Conservation (phyloP, 2,888 invertebrate genomes). For the Drosophila diplacantha region DNA sequence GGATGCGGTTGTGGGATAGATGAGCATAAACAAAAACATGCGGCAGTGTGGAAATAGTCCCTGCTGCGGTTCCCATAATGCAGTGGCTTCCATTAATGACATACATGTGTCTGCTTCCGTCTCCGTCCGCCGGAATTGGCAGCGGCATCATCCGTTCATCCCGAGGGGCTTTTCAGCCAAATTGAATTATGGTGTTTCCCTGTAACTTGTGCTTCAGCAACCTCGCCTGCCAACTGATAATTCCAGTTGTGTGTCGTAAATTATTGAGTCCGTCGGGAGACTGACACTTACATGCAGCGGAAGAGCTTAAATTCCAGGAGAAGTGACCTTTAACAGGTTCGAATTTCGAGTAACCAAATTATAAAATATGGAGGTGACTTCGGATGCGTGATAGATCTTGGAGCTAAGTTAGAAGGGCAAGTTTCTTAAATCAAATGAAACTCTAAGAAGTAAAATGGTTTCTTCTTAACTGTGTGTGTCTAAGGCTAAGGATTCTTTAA, state of each 20-base stretch:
- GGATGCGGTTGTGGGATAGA: slow-evolving; percentile 19
- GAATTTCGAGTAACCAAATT: not conserved
- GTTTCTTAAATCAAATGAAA: slow-evolving; percentile 1
- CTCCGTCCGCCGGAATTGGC: not conserved
- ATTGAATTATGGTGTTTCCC: slow-evolving; percentile 26
- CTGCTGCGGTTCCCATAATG: slow-evolving; percentile 15
- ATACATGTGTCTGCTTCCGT: slow-evolving; percentile 1
- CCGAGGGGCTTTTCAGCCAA: slow-evolving; percentile 7
- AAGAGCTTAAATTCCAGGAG: not conserved
- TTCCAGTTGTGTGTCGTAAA: slow-evolving; percentile 4
- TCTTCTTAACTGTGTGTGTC: not conserved
- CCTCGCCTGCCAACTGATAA: not conserved
- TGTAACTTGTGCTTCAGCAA: not conserved
- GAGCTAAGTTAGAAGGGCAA: not conserved
- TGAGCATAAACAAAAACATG: slow-evolving; percentile 26
- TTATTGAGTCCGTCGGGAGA: slow-evolving; percentile 10
- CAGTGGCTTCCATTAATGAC: slow-evolving; percentile 20
- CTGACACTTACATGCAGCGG: not conserved
- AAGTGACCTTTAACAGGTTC: not conserved
- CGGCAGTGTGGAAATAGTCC: slow-evolving; percentile 16
- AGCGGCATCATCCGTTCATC: not conserved
- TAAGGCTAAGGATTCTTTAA: not conserved
- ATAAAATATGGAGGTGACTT: slow-evolving; percentile 5
- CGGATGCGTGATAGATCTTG: not conserved
- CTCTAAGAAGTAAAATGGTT: not conserved